Evolutionary conservation across 2,113 vertebrate species (phyloP).

Genomic region (Pantherophis guttatus): DNA sequence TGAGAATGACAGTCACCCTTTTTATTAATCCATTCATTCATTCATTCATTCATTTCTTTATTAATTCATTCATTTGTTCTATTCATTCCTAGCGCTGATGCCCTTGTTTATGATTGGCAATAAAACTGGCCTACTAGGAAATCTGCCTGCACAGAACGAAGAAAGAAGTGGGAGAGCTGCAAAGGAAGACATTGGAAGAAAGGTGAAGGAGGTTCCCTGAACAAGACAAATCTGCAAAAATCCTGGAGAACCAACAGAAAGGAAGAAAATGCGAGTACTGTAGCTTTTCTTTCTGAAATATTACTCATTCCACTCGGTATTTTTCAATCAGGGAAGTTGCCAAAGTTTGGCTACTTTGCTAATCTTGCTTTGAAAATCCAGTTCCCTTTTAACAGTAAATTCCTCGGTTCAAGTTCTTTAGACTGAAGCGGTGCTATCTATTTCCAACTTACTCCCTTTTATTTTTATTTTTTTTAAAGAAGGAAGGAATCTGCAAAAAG

Average conservation of each 20-base stretch:
- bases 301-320: too few species aligned
- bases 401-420: not conserved
- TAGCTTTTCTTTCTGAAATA: not conserved
- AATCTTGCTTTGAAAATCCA: not conserved
- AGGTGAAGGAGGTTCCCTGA: not conserved
- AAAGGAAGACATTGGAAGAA: not conserved
- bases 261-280: not conserved
- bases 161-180: not conserved
- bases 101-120: not conserved
- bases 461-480: not conserved
- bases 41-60: not conserved
- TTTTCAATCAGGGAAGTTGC: not conserved
- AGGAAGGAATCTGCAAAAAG: not conserved
- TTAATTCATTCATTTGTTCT: not conserved
- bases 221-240: not conserved
- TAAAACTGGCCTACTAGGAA: slow-evolving; percentile 1
- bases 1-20: not conserved
- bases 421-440: not conserved
- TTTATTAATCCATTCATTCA: slow-evolving; percentile 12
- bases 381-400: not conserved
- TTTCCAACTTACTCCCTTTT: not conserved
- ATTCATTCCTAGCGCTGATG: slow-evolving; percentile 12
- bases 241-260: not conserved
- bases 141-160: not conserved
- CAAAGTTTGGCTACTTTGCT: not conserved